These are phyloP conservation scores for Diloba caeruleocephala DNA, from an alignment of 2,888 invertebrate genomes.

Conservation along the genomic window DNA sequence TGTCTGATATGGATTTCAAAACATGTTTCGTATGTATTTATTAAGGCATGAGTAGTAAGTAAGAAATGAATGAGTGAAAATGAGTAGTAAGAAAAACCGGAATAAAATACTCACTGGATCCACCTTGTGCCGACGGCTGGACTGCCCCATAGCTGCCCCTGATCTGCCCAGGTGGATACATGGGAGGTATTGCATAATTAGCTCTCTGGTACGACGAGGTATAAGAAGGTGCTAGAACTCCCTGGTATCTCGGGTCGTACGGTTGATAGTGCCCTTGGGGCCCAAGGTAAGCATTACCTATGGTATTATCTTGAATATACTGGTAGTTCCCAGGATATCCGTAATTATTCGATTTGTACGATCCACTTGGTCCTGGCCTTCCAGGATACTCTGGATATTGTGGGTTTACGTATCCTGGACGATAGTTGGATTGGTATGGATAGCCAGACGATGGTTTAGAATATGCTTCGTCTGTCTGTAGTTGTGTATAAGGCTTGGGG, in stretches of 20 bases:
- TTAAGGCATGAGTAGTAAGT: no score
- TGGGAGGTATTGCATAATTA: constrained; percentile 26
- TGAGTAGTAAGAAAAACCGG: not conserved
- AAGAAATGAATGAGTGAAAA: no score
- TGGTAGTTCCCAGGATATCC: constrained; percentile 28
- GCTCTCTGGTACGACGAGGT: constrained; percentile 46
- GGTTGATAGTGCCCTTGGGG: constrained; percentile 21
- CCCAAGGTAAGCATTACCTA: constrained; percentile 8
- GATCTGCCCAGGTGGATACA: constrained; percentile 24
- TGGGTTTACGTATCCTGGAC: constrained; percentile 19
- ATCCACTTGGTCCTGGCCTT: constrained; percentile 6
- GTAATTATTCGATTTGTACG: constrained; percentile 22
- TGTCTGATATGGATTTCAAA: no score
- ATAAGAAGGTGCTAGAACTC: constrained; percentile 44
- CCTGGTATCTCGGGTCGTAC: constrained; percentile 32
- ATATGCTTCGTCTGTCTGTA: constrained; percentile 2
- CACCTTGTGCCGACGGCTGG: constrained; percentile 9
- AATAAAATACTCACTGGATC: constrained; percentile 32
- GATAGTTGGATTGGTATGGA: constrained; percentile 23
- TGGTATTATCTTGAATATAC: constrained; percentile 16
- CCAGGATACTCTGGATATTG: constrained; percentile 24
- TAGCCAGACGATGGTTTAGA: constrained; percentile 23
- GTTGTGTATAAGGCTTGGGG: not conserved
- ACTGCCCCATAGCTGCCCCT: constrained; percentile 19
- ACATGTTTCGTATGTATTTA: no score